phyloP scores from a whole-genome alignment of 2,113 vertebrate genomes.

The Myrmophylax atrothorax region DNA sequence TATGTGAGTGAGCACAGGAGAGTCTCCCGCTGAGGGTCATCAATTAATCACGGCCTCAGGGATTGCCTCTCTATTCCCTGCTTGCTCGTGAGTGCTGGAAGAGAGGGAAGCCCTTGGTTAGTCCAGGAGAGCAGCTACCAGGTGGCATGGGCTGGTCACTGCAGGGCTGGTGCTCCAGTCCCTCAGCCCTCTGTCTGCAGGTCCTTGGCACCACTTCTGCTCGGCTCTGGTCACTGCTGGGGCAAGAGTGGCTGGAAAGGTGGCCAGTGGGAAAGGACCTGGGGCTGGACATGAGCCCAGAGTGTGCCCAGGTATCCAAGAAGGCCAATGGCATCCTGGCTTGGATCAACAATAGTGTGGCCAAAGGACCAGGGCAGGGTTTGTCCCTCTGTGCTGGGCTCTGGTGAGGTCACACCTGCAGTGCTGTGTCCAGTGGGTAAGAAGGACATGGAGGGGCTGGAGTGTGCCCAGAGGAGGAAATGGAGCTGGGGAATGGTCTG shows the following conservation, averaged over 20 bases:
- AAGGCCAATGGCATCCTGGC: too few relatives aligned
- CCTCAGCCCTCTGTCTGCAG: accelerated
- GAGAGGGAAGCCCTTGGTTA: neutral
- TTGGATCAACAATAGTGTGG: too few relatives aligned
- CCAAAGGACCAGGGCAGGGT: too few relatives aligned
- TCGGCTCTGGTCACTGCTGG: neutral
- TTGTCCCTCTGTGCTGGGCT: too few relatives aligned
- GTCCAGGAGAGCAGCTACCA: neutral
- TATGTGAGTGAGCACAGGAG: neutral
- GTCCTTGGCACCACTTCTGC: neutral
- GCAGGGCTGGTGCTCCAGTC: neutral
- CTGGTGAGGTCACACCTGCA: too few relatives aligned
- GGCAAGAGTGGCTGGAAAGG: neutral
- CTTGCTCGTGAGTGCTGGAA: neutral
- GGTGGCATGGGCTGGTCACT: neutral
- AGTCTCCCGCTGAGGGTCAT: neutral
- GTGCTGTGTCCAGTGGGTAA: too few relatives aligned
- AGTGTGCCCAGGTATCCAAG: neutral
- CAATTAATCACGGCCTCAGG: neutral
- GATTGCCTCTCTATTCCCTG: neutral
- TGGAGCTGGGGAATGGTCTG: too few relatives aligned
- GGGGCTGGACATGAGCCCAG: too few relatives aligned
- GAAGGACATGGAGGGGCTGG: too few relatives aligned
- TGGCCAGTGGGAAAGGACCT: neutral
- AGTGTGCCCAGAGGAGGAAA: too few relatives aligned